A percentile compares a stretch with the other conserved stretches of the same genome.
Conservation (phyloP, 1,140 invertebrate species). For the Scaptomyza montana region DNA sequence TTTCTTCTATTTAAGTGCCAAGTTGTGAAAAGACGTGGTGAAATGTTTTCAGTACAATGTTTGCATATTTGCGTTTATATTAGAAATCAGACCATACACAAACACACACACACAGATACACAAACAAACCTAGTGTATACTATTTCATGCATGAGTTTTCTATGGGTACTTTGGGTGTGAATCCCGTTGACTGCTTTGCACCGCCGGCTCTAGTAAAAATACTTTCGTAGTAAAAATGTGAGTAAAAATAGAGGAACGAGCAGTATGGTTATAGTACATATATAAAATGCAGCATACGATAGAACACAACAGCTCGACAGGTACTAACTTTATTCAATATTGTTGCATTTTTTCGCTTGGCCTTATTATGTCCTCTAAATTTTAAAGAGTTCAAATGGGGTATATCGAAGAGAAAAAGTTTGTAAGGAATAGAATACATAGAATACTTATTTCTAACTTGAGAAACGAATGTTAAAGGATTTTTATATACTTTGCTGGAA, state of each 20-base stretch:
- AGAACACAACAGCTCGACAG: constrained; percentile 70
- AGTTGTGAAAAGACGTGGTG: constrained; percentile 45
- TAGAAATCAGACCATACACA: constrained; percentile 46
- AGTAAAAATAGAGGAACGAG: constrained; percentile 7
- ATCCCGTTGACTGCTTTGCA: constrained; percentile 59
- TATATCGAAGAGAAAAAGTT: not conserved
- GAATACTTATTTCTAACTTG: too few relatives aligned
- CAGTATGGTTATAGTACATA: not conserved
- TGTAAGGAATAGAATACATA: too few relatives aligned
- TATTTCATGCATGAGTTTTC: constrained; percentile 43
- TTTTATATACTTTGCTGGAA: too few relatives aligned
- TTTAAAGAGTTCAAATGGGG: not conserved
- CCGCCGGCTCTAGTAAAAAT: constrained; percentile 34
- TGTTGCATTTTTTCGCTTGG: constrained; percentile 54
- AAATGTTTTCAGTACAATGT: constrained; percentile 53
- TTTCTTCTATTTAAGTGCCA: constrained; percentile 22
- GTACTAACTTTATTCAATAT: constrained; percentile 82
- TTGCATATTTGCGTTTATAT: constrained; percentile 62
- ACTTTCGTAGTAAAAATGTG: constrained; percentile 24
- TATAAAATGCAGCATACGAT: constrained; percentile 44
- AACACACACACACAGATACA: constrained; percentile 8
- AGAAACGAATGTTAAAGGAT: too few relatives aligned
- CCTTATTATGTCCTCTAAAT: constrained; percentile 12
- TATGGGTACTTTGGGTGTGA: constrained; percentile 44
- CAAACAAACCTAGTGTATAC: constrained; percentile 21